Percentiles rank a stretch among this genome's conserved stretches.
Evolutionary conservation across 1,140 invertebrate species (phyloP).

Genomic region (Periplaneta americana): DNA sequence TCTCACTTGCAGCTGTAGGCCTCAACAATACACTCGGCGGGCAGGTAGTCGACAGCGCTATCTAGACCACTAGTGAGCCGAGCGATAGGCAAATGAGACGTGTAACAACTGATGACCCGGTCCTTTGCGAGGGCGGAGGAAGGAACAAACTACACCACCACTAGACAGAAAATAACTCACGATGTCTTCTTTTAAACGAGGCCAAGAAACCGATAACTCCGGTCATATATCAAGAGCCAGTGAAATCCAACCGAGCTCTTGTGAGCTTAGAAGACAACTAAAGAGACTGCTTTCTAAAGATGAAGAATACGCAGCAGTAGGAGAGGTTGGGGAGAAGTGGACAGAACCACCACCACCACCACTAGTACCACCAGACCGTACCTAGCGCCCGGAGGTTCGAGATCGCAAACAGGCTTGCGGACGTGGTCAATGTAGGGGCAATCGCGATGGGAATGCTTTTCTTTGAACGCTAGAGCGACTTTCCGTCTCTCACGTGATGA

Average conservation of each 20-base stretch:
- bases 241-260: neutral
- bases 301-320: neutral
- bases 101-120: no score
- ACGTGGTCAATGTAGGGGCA: neutral
- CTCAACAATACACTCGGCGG: neutral
- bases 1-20: neutral
- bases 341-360: neutral
- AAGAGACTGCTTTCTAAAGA: neutral
- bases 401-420: neutral
- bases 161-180: no score
- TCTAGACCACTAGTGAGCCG: no score
- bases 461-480: no score
- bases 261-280: neutral
- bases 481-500: neutral
- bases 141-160: no score
- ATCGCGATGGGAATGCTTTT: no score
- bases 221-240: neutral
- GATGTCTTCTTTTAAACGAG: no score
- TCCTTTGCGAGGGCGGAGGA: no score
- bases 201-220: no score
- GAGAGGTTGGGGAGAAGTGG: neutral
- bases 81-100: no score
- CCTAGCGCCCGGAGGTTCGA: neutral
- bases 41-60: no score
- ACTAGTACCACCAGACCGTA: neutral